A percentile compares a stretch with the other conserved stretches of the same genome.
phyloP scores from a whole-genome alignment of 2,888 invertebrate genomes.

The Hymenopus coronatus region DNA sequence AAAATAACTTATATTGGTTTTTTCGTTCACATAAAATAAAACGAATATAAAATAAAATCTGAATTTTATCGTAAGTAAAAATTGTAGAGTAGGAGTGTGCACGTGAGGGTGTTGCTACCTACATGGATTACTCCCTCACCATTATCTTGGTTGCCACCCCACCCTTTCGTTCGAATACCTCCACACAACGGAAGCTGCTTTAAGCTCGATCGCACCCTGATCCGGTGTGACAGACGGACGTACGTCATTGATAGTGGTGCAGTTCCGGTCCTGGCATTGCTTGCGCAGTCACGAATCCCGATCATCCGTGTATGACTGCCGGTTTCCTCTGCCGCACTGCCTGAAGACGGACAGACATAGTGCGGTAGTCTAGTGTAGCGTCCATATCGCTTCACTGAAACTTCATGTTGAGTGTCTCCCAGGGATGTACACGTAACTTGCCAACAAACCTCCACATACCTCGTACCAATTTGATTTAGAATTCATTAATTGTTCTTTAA shows the following conservation, averaged over 20 bases:
- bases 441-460: not conserved
- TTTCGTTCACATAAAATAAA: no score
- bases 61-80: no score
- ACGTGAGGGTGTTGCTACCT: not conserved
- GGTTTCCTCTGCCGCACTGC: not conserved
- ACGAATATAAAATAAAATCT: no score
- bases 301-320: not conserved
- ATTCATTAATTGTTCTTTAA: no score
- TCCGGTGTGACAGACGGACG: not conserved
- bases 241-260: not conserved
- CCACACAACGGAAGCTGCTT: not conserved
- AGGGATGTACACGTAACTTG: not conserved
- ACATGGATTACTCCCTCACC: not conserved
- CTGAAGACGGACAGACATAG: constrained; percentile 3
- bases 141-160: not conserved
- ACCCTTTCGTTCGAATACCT: not conserved
- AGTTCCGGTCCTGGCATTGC: not conserved
- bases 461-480: no score
- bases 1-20: no score
- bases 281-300: not conserved
- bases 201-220: not conserved
- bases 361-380: constrained; percentile 10
- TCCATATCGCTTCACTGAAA: constrained; percentile 1
- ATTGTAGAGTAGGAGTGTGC: no score
- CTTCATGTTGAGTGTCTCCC: not conserved